These are phyloP conservation scores for Craseonycteris thonglongyai DNA, from an alignment of 2,113 vertebrate genomes.

Conservation along the genomic window DNA sequence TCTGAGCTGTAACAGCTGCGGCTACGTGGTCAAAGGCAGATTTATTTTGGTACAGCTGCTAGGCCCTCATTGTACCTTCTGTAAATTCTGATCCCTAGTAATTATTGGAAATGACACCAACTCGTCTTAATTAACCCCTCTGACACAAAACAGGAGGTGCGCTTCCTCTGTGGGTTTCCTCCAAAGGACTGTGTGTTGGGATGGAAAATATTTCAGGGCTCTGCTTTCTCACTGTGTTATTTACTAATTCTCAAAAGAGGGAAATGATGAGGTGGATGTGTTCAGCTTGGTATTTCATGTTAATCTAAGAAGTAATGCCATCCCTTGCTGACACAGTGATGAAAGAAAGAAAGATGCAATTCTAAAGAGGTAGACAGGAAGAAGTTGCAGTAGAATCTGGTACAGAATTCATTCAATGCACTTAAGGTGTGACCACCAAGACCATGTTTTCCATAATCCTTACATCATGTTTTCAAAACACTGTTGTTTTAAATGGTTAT, in stretches of 20 bases:
- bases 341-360: too few relatives aligned
- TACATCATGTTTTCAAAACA: not conserved
- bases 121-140: constrained; percentile 58
- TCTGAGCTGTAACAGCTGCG: not conserved
- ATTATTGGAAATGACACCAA: constrained; percentile 55
- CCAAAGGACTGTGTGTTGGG: not conserved
- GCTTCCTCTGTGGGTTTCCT: not conserved
- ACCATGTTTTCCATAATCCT: not conserved
- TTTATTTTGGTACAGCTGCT: not conserved
- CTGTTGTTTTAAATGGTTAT: not conserved
- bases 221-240: not conserved
- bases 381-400: rapidly evolving
- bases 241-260: not conserved
- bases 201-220: not conserved
- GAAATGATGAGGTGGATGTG: not conserved
- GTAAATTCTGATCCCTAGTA: constrained; percentile 27
- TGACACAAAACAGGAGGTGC: constrained; percentile 51
- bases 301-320: not conserved
- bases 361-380: rapidly evolving
- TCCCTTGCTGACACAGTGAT: rapidly evolving
- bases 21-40: not conserved
- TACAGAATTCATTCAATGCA: not conserved
- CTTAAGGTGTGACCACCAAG: not conserved
- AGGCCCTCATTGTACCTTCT: not conserved
- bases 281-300: not conserved